Conservation (phyloP, 2,888 invertebrate species). For the Ectobius pallidus region DNA sequence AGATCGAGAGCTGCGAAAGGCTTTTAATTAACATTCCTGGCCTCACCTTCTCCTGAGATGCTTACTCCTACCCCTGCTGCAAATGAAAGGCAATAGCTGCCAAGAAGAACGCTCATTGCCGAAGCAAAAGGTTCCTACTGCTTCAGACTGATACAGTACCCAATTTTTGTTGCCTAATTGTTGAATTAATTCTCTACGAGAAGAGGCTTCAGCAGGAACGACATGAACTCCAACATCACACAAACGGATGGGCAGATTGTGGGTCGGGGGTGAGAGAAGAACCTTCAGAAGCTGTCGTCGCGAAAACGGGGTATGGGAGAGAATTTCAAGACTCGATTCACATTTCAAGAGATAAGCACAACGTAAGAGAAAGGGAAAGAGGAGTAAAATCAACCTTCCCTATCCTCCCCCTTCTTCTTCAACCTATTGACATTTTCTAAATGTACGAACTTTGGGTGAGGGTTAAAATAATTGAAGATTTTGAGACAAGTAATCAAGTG, state of each 20-base stretch:
- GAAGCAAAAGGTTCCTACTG: slow-evolving; percentile 26
- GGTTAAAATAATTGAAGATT: slow-evolving; percentile 25
- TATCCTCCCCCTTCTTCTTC: neutral
- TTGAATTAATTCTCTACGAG: slow-evolving; percentile 54
- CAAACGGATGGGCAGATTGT: slow-evolving; percentile 30
- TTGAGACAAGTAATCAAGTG: slow-evolving; percentile 21
- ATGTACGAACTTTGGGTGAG: slow-evolving; percentile 11
- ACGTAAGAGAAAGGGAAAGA: neutral
- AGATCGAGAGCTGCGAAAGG: slow-evolving; percentile 49
- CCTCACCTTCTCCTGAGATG: slow-evolving; percentile 53
- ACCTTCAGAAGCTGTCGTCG: slow-evolving; percentile 1
- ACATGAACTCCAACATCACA: slow-evolving; percentile 30
- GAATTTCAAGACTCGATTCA: slow-evolving; percentile 26
- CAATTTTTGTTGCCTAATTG: slow-evolving; percentile 57
- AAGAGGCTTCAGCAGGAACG: neutral
- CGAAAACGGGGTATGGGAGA: neutral
- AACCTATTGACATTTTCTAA: slow-evolving; percentile 20
- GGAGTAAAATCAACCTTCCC: neutral
- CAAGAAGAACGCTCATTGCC: slow-evolving; percentile 34
- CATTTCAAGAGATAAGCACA: slow-evolving; percentile 22
- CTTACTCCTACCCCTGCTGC: slow-evolving; percentile 46
- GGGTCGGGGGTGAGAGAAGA: slow-evolving; percentile 12
- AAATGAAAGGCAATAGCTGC: slow-evolving; percentile 55
- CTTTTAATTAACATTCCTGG: slow-evolving; percentile 59
- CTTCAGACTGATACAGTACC: slow-evolving; percentile 29